Evolutionary conservation across 2,888 invertebrate species (phyloP).

Genomic region (Syrista parreyssii): DNA sequence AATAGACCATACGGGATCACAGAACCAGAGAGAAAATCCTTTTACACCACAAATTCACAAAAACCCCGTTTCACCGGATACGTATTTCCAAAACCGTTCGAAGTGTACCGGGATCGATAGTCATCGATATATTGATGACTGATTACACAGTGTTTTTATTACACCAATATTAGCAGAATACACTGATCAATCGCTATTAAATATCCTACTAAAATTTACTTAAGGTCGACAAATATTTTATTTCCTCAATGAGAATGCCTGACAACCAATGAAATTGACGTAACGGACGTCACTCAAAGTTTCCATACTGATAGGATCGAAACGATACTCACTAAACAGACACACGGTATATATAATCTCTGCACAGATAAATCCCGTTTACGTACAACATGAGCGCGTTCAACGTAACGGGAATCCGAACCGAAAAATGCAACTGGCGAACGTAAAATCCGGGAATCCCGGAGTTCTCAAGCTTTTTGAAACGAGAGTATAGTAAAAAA

Average conservation of each 20-base stretch:
- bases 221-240: background rate
- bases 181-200: background rate
- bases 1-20: background rate
- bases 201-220: no score
- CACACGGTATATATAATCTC: background rate
- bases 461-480: background rate
- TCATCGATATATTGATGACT: background rate
- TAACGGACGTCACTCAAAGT: background rate
- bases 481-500: background rate
- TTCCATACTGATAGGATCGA: background rate
- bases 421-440: background rate
- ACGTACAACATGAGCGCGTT: background rate
- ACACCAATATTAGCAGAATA: background rate
- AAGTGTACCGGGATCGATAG: background rate
- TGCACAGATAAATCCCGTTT: background rate
- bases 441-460: background rate
- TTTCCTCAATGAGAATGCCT: background rate
- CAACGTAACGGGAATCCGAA: background rate
- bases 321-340: background rate
- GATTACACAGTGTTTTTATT: background rate
- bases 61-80: background rate
- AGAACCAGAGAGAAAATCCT: background rate
- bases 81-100: no score
- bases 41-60: background rate
- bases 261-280: background rate